These are phyloP conservation scores for Ophion ventricosus DNA, from an alignment of 2,888 invertebrate genomes.

Conservation along the genomic window DNA sequence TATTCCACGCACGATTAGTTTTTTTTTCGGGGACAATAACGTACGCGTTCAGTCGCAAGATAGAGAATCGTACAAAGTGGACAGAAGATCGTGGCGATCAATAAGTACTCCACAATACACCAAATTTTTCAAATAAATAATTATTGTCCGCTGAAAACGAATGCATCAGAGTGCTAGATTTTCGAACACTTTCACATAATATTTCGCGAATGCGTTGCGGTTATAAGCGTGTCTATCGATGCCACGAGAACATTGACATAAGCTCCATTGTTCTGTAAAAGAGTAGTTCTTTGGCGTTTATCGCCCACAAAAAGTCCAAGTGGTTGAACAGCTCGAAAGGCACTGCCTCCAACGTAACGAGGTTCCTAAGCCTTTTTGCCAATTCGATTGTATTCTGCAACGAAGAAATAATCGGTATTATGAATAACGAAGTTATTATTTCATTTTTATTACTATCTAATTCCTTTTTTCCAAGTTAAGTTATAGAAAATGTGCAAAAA, in stretches of 20 bases:
- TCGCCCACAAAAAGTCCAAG: constrained; percentile 65
- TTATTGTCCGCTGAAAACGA: background rate
- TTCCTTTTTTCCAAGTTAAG: no score
- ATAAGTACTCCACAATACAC: background rate
- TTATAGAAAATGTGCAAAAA: no score
- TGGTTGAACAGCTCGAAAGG: constrained; percentile 61
- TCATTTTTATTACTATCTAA: no score
- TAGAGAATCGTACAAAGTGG: background rate
- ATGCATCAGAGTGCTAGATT: no score
- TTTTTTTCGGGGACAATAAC: no score
- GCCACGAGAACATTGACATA: constrained; percentile 9
- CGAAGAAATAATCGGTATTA: background rate
- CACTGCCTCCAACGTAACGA: constrained; percentile 63
- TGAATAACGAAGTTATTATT: background rate
- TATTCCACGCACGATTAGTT: background rate
- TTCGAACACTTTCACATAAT: background rate
- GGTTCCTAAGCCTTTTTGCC: constrained; percentile 62
- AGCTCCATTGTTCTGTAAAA: constrained; percentile 60
- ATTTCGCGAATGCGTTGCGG: background rate
- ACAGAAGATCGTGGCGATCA: background rate
- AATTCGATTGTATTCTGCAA: constrained; percentile 67
- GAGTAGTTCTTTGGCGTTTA: constrained; percentile 62
- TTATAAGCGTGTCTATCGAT: background rate
- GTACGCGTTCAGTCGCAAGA: no score
- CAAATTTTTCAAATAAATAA: constrained; percentile 3